Evolutionary conservation across 2,797 vertebrate species (phyloP).

Genomic region (Scleropages formosus): DNA sequence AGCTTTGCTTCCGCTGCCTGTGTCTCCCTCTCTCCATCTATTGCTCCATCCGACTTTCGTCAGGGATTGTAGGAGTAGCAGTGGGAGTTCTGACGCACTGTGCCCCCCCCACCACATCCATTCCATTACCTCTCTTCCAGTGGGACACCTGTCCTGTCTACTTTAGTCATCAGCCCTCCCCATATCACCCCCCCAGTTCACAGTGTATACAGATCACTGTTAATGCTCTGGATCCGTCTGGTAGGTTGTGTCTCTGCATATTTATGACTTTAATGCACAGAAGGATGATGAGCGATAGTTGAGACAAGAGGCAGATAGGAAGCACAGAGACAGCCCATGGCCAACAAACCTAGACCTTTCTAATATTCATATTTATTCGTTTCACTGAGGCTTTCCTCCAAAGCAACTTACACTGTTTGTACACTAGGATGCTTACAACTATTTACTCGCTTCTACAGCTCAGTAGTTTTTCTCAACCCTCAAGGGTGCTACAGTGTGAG

Average conservation of each 20-base stretch:
- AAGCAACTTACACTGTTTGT: no score
- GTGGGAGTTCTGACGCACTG: slow-evolving; percentile 22
- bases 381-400: no score
- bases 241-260: background rate
- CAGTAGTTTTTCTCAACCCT: no score
- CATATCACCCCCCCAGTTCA: background rate
- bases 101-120: background rate
- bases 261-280: background rate
- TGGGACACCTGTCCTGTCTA: slow-evolving; percentile 1
- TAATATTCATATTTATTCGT: no score
- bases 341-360: no score
- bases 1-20: background rate
- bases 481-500: no score
- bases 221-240: background rate
- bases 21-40: background rate
- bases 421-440: no score
- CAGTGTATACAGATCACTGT: background rate
- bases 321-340: no score
- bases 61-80: slow-evolving; percentile 4
- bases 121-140: slow-evolving; percentile 15
- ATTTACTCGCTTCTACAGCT: no score
- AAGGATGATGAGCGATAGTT: background rate
- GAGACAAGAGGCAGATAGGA: background rate
- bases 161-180: background rate
- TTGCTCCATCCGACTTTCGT: background rate